Percentiles rank a stretch among this genome's conserved stretches.
Evolutionary conservation across 2,113 vertebrate species (phyloP).

Genomic region (Megaceryle torquata): DNA sequence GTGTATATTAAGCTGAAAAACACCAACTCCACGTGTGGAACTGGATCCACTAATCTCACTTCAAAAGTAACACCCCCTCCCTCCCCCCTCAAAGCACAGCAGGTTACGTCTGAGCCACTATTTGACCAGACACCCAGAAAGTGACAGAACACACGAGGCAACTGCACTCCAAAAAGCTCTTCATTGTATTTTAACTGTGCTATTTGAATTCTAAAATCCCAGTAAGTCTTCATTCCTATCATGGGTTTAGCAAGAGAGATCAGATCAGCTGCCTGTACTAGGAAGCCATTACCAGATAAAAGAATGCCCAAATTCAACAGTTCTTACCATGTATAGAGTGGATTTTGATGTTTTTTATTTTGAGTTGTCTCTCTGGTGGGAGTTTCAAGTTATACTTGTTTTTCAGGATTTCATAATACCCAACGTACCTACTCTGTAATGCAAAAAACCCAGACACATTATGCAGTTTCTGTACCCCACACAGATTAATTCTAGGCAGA

Average conservation of each 20-base stretch:
- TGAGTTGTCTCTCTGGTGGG: slow-evolving; percentile 81
- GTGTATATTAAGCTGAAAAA: neutral
- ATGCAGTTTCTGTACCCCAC: slow-evolving; percentile 1
- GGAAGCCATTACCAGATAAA: neutral
- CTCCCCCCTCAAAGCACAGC: neutral
- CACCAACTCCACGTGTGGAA: neutral
- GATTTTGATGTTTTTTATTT: slow-evolving; percentile 84
- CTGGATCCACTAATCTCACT: neutral
- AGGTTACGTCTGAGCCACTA: neutral
- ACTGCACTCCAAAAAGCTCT: neutral
- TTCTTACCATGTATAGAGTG: slow-evolving; percentile 86
- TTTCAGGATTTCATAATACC: slow-evolving; percentile 92
- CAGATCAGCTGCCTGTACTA: neutral
- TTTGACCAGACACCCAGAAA: neutral
- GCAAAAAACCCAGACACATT: slow-evolving; percentile 50
- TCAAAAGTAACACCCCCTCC: neutral
- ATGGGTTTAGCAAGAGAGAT: neutral
- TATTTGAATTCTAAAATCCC: neutral
- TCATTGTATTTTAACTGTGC: neutral
- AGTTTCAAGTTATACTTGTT: slow-evolving; percentile 80
- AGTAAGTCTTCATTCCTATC: neutral
- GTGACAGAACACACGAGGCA: neutral
- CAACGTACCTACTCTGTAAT: slow-evolving; percentile 90
- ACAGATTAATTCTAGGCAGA: neutral
- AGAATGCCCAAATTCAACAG: neutral